Conservation (phyloP, 2,113 vertebrate genomes). For the Anthoscopus minutus region DNA sequence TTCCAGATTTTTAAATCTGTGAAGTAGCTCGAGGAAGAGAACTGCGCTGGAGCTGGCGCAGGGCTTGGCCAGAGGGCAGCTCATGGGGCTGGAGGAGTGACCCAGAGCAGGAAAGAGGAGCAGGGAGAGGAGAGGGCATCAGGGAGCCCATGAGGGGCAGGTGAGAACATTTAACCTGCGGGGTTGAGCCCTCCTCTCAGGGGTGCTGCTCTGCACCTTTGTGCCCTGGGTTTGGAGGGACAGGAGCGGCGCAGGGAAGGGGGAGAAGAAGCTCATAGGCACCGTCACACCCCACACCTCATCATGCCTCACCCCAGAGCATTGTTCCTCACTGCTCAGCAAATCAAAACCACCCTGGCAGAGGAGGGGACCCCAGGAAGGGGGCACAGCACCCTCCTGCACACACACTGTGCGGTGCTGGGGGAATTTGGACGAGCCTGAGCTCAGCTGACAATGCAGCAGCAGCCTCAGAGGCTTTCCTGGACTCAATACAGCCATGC, state of each 20-base stretch:
- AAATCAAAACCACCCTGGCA: background rate
- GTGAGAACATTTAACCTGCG: background rate
- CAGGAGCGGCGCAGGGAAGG: background rate
- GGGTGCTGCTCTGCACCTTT: background rate
- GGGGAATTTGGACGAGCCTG: rapidly evolving
- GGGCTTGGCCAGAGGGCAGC: background rate
- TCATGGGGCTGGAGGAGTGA: background rate
- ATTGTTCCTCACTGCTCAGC: rapidly evolving
- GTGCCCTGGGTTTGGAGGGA: background rate
- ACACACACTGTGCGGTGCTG: rapidly evolving
- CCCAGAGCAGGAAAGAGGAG: background rate
- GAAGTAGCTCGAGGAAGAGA: background rate
- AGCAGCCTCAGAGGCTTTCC: background rate
- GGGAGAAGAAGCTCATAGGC: background rate
- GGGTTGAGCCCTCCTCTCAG: background rate
- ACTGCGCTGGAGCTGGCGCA: background rate
- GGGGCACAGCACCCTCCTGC: background rate
- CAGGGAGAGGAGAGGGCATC: background rate
- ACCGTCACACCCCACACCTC: too few species aligned
- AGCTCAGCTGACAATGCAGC: background rate
- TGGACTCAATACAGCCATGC: rapidly evolving
- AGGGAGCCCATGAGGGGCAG: background rate
- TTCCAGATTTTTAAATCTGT: conserved; percentile 31
- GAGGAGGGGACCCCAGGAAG: rapidly evolving
- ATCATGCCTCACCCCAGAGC: too few species aligned